Evolutionary conservation across 2,113 vertebrate species (phyloP).

Genomic region (Paraplagusia blochii): DNA sequence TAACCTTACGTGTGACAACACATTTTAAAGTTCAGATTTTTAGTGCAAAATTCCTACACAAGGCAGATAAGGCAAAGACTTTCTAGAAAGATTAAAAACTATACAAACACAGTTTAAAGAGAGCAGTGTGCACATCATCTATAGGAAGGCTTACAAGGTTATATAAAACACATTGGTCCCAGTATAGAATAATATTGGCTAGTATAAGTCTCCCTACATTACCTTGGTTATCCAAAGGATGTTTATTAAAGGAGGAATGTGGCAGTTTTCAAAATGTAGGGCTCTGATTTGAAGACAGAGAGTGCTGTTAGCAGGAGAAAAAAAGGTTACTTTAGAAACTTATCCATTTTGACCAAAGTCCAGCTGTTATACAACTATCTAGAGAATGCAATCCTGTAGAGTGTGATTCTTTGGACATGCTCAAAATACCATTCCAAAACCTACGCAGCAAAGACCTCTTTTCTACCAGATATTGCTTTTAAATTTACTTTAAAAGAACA

Average conservation of each 20-base stretch:
- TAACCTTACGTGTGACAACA: conserved; percentile 39
- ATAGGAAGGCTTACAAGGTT: conserved; percentile 61
- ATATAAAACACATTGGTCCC: conserved; percentile 73
- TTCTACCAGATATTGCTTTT: too few species aligned
- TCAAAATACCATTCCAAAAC: too few species aligned
- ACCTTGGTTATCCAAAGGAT: conserved; percentile 52
- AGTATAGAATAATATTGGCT: conserved; percentile 54
- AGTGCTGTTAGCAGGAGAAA: too few species aligned
- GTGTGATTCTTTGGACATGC: too few species aligned
- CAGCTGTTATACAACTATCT: too few species aligned
- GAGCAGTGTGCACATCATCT: conserved; percentile 61
- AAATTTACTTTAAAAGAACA: too few species aligned
- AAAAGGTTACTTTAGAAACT: too few species aligned
- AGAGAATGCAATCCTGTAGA: too few species aligned
- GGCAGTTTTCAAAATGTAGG: too few species aligned
- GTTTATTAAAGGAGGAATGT: conserved; percentile 16
- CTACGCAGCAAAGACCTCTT: too few species aligned
- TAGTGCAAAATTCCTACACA: conserved; percentile 66
- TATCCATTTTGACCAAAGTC: too few species aligned
- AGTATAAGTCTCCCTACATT: conserved; percentile 52
- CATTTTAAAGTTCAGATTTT: conserved; percentile 44
- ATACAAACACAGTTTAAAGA: conserved; percentile 75
- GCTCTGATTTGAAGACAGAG: too few species aligned
- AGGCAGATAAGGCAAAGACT: conserved; percentile 59
- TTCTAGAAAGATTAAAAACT: conserved; percentile 74